Base-by-base conservation (phyloP, 2,113 vertebrate genomes). In the Edolisoma coerulescens region DNA sequence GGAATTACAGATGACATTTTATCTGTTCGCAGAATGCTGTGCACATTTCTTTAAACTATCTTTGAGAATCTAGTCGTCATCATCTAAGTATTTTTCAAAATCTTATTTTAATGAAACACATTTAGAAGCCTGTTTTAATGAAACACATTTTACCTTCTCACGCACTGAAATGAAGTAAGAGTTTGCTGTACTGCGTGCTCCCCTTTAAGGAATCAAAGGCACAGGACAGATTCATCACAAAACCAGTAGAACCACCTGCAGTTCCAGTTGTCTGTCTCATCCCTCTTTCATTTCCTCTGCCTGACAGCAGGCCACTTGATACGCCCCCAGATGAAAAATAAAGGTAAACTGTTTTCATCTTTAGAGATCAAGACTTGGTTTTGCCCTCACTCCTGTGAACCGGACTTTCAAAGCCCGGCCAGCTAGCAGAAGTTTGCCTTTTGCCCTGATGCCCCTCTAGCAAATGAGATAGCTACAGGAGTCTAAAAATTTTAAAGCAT, bases 91-190 rank as follows among this genome's bases (percentile, higher is more conserved):
- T 93, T 95, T 96, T 37, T 86, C 80, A 79, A 94, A 95, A 97
- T 97, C 96, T 97, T 96, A 63, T 89, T 98, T 98, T 98, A 97
- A 98, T 98, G 97, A 97, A 98, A 98, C 97, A 98, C 97, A 84
- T 98, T 92, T 96, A 95, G 81, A 94, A 96, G 87, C 74, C 97
- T 87, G 64, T 89, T 97, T 97, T 97, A 97, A 98, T 98, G 97
- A 97, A 98, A 98, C 97, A 97, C 96, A 18, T 97, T 98, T 97
- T 97, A 63, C 93, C 90, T 93, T 93, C n/a, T 8, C 80, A 60
- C 95, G 81, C 65, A 65, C 49, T 92, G 91, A 96, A 96, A 96
- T 91, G 82, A 95, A 95, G 85, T 35, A 68, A 71, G 64, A 27
- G 81, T 75, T 91, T 83, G 67, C 50, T 1, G 0, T 24, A 69